phyloP scores from a whole-genome alignment of 2,797 vertebrate genomes.

The Molothrus aeneus region DNA sequence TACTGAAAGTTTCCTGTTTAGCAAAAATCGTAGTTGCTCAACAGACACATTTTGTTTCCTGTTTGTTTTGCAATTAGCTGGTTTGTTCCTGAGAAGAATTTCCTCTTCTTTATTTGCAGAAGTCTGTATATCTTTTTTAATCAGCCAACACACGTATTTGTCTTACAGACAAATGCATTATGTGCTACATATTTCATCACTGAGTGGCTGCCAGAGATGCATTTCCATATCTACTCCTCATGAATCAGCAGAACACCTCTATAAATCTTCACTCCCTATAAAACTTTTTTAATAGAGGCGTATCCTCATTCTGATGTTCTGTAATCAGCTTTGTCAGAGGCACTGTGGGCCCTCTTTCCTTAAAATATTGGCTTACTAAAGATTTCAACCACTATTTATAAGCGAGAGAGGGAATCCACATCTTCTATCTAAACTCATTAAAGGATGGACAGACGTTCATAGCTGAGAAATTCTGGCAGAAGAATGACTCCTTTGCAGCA shows the following conservation, averaged over 20 bases:
- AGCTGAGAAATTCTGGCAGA: not conserved
- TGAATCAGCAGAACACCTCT: conserved; percentile 55
- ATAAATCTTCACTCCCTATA: conserved; percentile 36
- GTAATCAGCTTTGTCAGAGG: conserved; percentile 44
- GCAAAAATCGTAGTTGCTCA: not conserved
- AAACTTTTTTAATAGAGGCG: not conserved
- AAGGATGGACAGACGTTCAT: not conserved
- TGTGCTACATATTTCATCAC: conserved; percentile 33
- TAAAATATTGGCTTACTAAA: conserved; percentile 30
- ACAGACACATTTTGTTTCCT: not conserved
- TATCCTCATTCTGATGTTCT: conserved; percentile 31
- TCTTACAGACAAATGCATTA: conserved; percentile 48
- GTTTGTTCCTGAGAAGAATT: not conserved
- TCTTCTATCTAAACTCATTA: conserved; percentile 14
- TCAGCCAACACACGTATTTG: conserved; percentile 27
- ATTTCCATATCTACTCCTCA: conserved; percentile 45
- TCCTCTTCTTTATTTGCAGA: not conserved
- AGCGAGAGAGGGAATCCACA: not conserved
- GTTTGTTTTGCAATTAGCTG: conserved; percentile 19
- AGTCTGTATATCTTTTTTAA: conserved; percentile 26
- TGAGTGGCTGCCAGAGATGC: conserved; percentile 47
- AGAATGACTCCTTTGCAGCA: conserved; percentile 3
- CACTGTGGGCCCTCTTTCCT: not conserved
- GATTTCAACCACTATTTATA: conserved; percentile 15
- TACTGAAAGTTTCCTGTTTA: not conserved